phyloP scores from a whole-genome alignment of 2,113 vertebrate genomes.

The Isurus oxyrinchus region DNA sequence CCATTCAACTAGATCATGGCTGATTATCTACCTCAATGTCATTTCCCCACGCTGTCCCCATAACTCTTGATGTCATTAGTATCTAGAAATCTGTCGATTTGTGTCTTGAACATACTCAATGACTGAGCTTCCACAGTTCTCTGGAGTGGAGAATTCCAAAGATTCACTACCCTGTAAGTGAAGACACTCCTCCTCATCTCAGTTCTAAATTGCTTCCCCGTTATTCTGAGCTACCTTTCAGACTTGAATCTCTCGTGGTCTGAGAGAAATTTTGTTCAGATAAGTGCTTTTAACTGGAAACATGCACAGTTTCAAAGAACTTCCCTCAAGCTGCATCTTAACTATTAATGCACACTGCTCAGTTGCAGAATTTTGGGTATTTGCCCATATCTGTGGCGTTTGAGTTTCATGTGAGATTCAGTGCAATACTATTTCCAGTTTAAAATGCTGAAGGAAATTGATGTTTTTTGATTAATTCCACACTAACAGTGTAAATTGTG shows the following conservation, averaged over 20 bases:
- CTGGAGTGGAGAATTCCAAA: too few species aligned
- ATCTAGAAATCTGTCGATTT: too few species aligned
- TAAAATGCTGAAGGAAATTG: neutral
- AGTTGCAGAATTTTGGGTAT: neutral
- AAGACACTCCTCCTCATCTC: too few species aligned
- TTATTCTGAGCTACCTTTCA: neutral
- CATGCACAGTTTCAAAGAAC: neutral
- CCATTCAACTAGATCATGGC: too few species aligned
- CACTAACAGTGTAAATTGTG: neutral
- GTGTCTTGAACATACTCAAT: too few species aligned
- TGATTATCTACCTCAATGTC: too few species aligned
- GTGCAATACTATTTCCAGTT: neutral
- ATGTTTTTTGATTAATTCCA: neutral
- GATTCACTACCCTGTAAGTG: too few species aligned
- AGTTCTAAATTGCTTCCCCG: too few species aligned
- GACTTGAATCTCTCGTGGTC: neutral
- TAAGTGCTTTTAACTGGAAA: neutral
- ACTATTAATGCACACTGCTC: neutral
- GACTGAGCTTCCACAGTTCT: too few species aligned
- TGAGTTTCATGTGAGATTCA: neutral
- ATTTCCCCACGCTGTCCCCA: too few species aligned
- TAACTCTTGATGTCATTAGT: too few species aligned
- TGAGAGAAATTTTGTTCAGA: neutral
- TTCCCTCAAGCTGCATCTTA: neutral
- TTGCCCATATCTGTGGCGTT: neutral